Evolutionary conservation across 2,888 invertebrate genomes (phyloP), one percentile per base, ranked within the genome.

Genomic region (Tachina grossa): DNA sequence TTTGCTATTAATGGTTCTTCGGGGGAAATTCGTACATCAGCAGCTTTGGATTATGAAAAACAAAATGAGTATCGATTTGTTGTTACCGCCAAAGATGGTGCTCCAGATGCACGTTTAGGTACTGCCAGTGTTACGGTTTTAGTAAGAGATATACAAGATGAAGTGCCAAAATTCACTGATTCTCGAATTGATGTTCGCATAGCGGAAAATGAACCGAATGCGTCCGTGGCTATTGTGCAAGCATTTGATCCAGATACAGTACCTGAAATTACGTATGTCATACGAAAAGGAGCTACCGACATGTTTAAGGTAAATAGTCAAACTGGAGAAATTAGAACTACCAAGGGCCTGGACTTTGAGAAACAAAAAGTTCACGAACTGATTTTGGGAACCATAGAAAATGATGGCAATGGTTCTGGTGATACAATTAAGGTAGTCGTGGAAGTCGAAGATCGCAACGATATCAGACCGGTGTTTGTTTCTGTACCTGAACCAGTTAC

Each of bases 11-110:
- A 97, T 90, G 95, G 95, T 31, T 94, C 95, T 82, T 96, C 96
- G 0, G 98, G 97, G 0, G 95, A 96, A 90, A 96, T 97, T 57
- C 94, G 94, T 31, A 97, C 97, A 0, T 95, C 94, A 69, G 93
- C 94, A 4, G 94, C 96, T 9, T 92, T 98, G 86, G 97, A 98
- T 92, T 98, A 96, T 91, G 98, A 98, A 91, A 95, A 94, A 13
- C 95, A 96, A 89, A 96, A 95, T 92, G 96, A 97, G 90, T 92
- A 92, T 84, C 92, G 91, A 85, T 97, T 98, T 92, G 97, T 97
- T 57, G 97, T 98, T 10, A 97, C 97, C 0, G 98, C 98, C 1
- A 96, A 95, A 90, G 98, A 98, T 90, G 97, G 97, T 22, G 98
- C 97, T 0, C 95, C 96, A 0, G 97, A 97, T 93, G 95, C 96